These are phyloP conservation scores for Gastracanthus pulcherrimus DNA, from an alignment of 2,888 invertebrate genomes.

Conservation along the genomic window DNA sequence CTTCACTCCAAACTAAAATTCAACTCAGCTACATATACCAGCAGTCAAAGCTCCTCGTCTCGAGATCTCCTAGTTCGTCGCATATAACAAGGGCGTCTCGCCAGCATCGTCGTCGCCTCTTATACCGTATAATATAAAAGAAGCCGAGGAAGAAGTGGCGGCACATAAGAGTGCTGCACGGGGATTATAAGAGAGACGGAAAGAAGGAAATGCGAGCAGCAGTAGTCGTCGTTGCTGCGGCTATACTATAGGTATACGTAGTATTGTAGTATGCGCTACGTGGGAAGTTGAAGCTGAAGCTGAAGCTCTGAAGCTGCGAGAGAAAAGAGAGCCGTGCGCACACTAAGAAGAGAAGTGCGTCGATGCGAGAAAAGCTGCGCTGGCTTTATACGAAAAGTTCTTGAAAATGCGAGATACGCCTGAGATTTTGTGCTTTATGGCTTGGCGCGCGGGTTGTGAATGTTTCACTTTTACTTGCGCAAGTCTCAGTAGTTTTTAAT, in stretches of 20 bases:
- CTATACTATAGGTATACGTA: no score
- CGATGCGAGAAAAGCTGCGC: not conserved
- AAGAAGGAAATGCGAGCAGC: conserved; percentile 17
- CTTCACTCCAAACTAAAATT: not conserved
- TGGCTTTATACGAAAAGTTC: not conserved
- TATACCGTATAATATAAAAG: no score
- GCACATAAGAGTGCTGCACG: not conserved
- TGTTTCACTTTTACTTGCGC: no score
- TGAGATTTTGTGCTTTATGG: not conserved
- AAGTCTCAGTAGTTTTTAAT: no score
- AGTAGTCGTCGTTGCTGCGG: no score
- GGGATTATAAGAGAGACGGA: not conserved
- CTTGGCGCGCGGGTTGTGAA: no score
- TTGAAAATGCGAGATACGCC: no score
- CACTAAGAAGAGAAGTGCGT: no score
- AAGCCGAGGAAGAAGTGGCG: not conserved
- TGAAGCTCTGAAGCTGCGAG: no score
- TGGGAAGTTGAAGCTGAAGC: no score
- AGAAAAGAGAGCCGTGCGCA: not conserved
- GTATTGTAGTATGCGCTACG: no score
- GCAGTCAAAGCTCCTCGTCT: not conserved
- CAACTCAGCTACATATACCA: not conserved
- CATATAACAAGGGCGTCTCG: not conserved
- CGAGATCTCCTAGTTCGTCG: not conserved
- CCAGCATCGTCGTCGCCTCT: not conserved